Conservation (phyloP, 2,888 invertebrate species). For the Lysandra coridon region DNA sequence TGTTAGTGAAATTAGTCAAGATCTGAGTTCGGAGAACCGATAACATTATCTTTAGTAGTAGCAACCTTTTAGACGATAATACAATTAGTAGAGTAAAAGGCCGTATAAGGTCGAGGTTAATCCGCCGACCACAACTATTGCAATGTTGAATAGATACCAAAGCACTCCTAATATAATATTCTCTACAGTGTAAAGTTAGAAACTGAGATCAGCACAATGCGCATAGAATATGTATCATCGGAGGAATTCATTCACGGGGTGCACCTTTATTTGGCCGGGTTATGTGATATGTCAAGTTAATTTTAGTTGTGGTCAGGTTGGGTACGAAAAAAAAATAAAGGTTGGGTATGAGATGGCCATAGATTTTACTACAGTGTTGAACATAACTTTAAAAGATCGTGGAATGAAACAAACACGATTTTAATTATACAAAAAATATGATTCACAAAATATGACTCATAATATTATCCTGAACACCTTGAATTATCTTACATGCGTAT, state of each 20-base stretch:
- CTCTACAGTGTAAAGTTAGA: not conserved
- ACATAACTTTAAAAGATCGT: not conserved
- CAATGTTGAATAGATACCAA: not conserved
- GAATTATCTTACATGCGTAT: not conserved
- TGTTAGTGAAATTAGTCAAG: no score
- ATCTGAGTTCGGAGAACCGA: not conserved
- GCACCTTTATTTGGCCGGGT: no score
- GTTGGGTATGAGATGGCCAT: not conserved
- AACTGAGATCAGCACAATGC: not conserved
- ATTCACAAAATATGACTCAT: not conserved
- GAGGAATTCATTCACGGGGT: not conserved
- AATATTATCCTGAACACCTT: not conserved
- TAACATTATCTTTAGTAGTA: not conserved
- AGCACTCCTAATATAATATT: not conserved
- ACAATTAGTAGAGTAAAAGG: constrained; percentile 13
- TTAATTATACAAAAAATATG: not conserved
- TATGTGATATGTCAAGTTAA: not conserved
- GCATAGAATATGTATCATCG: not conserved
- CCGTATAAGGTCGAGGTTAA: not conserved
- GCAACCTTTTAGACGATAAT: constrained; percentile 4
- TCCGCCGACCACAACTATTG: not conserved
- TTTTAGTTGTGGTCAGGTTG: not conserved
- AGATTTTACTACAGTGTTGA: not conserved
- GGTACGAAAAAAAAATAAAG: not conserved
- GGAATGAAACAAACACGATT: not conserved